Percentiles rank a stretch among this genome's conserved stretches.
These are phyloP conservation scores for Euphonia xanthogaster DNA, from an alignment of 2,797 vertebrate species.

Conservation along the genomic window DNA sequence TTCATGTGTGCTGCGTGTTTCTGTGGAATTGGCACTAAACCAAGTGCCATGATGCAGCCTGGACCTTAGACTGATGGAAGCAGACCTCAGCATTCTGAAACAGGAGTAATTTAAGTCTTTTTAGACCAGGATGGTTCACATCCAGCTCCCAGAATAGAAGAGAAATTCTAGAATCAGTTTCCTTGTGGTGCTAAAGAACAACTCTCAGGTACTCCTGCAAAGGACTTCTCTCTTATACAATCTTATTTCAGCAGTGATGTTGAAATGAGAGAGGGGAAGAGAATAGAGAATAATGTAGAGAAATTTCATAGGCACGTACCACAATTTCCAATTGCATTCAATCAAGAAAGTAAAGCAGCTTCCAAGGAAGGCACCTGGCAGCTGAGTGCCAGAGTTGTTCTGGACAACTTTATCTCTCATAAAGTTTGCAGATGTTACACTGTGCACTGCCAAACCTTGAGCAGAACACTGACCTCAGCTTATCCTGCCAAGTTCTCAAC, in stretches of 20 bases:
- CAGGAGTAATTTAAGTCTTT: not conserved
- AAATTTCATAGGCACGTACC: not conserved
- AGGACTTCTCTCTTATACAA: not conserved
- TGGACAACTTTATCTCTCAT: not conserved
- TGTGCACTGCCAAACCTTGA: rapidly evolving
- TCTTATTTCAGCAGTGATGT: not conserved
- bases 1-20: not conserved
- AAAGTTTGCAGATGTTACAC: not conserved
- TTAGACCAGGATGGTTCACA: not conserved
- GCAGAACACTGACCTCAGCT: not conserved
- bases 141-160: not conserved
- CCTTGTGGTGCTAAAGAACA: not conserved
- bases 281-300: not conserved
- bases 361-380: not conserved
- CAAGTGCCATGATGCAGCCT: not conserved
- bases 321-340: not conserved
- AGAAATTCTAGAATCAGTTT: not conserved
- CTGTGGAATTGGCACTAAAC: not conserved
- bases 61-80: not conserved
- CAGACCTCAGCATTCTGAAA: not conserved
- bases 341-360: not conserved
- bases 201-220: not conserved
- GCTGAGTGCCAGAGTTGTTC: not conserved
- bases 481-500: not conserved
- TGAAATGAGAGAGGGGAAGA: not conserved